Conservation (phyloP, 2,113 vertebrate species). For the Mystacornis crossleyi region DNA sequence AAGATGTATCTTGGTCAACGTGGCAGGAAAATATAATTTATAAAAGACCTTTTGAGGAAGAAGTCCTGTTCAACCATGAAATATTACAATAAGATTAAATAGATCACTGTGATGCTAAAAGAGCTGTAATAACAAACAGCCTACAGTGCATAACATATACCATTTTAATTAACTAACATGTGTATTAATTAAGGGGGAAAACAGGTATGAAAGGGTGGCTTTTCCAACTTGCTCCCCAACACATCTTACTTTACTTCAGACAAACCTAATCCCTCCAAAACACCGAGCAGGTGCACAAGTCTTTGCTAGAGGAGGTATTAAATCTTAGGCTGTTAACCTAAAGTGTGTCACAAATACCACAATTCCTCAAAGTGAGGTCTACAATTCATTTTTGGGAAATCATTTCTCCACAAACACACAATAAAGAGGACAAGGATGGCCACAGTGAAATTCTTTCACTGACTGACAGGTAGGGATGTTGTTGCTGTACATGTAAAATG, state of each 20-base stretch:
- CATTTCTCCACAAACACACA: not conserved
- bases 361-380: not conserved
- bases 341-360: not conserved
- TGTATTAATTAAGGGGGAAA: rapidly evolving
- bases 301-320: not conserved
- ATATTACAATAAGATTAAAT: not conserved
- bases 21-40: not conserved
- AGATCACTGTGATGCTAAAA: not conserved
- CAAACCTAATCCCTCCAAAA: not conserved
- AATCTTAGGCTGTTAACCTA: not conserved
- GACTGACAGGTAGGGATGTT: not conserved
- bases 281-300: not conserved
- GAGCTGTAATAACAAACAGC: not conserved
- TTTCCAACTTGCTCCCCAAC: not conserved
- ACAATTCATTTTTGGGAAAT: not conserved
- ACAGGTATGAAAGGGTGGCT: not conserved
- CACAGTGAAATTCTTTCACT: not conserved
- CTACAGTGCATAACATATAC: not conserved
- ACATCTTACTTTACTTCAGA: not conserved
- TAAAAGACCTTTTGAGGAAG: not conserved
- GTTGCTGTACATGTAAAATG: not conserved
- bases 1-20: not conserved
- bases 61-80: not conserved
- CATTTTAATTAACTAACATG: not conserved
- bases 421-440: not conserved